phyloP scores from a whole-genome alignment of 2,888 invertebrate genomes.

The Tillus elongatus region DNA sequence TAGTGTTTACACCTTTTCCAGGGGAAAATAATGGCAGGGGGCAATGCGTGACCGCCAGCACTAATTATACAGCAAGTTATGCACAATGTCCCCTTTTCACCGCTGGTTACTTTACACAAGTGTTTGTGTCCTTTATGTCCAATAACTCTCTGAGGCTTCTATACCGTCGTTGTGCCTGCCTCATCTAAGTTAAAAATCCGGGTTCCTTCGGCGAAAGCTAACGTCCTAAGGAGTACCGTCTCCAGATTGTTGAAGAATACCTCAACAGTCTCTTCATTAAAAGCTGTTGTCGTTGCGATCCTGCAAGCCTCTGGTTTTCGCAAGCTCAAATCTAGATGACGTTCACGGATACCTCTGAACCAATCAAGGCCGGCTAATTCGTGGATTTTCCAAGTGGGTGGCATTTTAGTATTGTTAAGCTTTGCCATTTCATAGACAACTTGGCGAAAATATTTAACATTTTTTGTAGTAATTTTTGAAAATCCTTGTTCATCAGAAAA shows the following conservation, averaged over 20 bases:
- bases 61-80: conserved; percentile 23
- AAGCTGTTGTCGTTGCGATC: conserved; percentile 16
- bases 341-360: conserved; percentile 10
- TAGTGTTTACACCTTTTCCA: conserved; percentile 18
- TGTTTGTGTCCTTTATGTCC: conserved; percentile 27
- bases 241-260: conserved; percentile 25
- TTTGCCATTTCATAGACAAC: conserved; percentile 20
- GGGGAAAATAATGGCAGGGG: conserved; percentile 24
- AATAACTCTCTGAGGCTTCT: conserved; percentile 31
- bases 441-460: conserved; percentile 9
- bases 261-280: conserved; percentile 14
- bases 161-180: conserved; percentile 32
- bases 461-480: conserved; percentile 10
- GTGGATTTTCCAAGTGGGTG: conserved; percentile 16
- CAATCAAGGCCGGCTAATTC: conserved; percentile 14
- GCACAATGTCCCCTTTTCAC: conserved; percentile 26
- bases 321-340: conserved; percentile 17
- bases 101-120: conserved; percentile 26
- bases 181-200: conserved; percentile 33
- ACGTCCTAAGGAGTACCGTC: conserved; percentile 19
- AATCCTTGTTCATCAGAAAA: too few relatives aligned
- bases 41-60: conserved; percentile 21
- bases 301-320: conserved; percentile 24
- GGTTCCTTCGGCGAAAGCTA: conserved; percentile 23
- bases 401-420: conserved; percentile 17